Evolutionary conservation across 53 echinoderm and acorn worm genomes (phyloP), one percentile per base, ranked within the genome.

Genomic region (Astropecten irregularis): DNA sequence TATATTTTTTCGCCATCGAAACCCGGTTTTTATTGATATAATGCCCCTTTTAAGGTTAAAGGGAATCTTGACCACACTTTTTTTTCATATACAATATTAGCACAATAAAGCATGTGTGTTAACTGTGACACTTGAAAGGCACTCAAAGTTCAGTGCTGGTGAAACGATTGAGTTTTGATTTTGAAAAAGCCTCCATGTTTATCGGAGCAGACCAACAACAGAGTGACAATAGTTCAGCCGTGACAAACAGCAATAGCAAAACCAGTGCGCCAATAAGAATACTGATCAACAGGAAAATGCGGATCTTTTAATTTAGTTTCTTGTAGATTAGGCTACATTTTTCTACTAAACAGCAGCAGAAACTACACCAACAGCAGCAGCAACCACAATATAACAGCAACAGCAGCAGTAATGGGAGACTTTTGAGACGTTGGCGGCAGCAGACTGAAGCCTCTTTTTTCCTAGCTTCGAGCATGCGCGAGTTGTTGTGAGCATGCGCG

Each of bases 111-210:
- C 37, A 36, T 65, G 37, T 65, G 47, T 65, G 65, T 36, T 14
- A 38, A 65, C 26, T 65, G n/a, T n/a, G 36, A 38, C 36, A 36
- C 26, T 53, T 52, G 23, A 28, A 11, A 40, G n/a, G 39, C 37
- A 26, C 54, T 42, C 42, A 76, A n/a, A 57, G 76, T 76, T 76
- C 56, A 76, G 18, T 26, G 44, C 40, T 30, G 76, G 55, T 76
- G 40, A 58, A 56, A 51, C 76, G 7, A 30, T 56, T 55, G 36
- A 58, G 57, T 58, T 76, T 76, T 40, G 56, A 76, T 55, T n/a
- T n/a, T n/a, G n/a, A n/a, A n/a, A n/a, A n/a, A n/a, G n/a, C 14
- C 14, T 20, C 25, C 54, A 22, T 54, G 54, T 4, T 25, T 6
- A 21, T 22, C 54, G 20, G 8, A 21, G n/a, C 20, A 15, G 2